These are phyloP conservation scores for Acomys russatus DNA, from an alignment of 2,797 vertebrate genomes.

Conservation along the genomic window DNA sequence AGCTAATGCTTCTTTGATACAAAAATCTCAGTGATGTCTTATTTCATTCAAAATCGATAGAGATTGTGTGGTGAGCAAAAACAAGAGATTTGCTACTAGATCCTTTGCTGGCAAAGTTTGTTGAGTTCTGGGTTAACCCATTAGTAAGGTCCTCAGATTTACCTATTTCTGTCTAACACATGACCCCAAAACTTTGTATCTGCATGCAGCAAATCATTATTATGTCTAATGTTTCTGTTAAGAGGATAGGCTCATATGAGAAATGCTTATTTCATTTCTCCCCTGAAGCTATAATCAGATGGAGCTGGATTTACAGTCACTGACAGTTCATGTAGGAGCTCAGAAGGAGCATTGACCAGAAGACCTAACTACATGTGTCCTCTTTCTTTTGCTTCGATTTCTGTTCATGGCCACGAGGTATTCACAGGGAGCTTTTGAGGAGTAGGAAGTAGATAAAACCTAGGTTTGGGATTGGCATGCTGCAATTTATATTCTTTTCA, in stretches of 20 bases:
- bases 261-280: conserved; percentile 44
- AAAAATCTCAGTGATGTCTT: neutral
- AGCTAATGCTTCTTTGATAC: neutral
- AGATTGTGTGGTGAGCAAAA: neutral
- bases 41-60: conserved; percentile 45
- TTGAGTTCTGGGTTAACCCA: neutral
- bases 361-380: neutral
- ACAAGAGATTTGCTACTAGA: conserved; percentile 21
- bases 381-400: conserved; percentile 33
- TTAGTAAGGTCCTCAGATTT: conserved; percentile 18
- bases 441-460: conserved; percentile 21
- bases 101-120: conserved; percentile 15
- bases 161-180: neutral
- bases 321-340: neutral
- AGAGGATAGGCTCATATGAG: neutral
- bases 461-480: neutral
- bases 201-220: conserved; percentile 20
- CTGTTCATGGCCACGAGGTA: neutral
- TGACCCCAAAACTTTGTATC: neutral
- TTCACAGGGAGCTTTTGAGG: conserved; percentile 2
- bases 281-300: neutral
- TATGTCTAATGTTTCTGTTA: neutral
- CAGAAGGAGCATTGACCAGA: neutral
- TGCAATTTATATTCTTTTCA: conserved; percentile 38
- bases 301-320: neutral